phyloP scores from a whole-genome alignment of 2,888 invertebrate genomes.

The Ganaspis brasiliensis region DNA sequence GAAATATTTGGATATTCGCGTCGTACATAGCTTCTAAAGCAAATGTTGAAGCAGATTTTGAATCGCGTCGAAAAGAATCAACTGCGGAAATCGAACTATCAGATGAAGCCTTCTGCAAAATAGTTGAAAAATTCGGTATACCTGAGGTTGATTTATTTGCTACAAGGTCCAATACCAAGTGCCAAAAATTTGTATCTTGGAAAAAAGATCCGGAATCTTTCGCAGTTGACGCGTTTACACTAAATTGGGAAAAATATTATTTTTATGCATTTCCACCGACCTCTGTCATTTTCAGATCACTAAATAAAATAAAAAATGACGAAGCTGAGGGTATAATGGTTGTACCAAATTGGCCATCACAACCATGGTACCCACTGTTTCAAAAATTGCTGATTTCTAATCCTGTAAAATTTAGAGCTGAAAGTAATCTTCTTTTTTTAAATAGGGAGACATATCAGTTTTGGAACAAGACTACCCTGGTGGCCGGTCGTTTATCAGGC shows the following conservation, averaged over 20 bases:
- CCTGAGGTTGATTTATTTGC: constrained; percentile 63
- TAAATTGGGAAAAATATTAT: background rate
- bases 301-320: background rate
- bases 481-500: no score
- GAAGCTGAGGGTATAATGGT: background rate
- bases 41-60: constrained; percentile 59
- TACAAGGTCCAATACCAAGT: constrained; percentile 59
- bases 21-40: constrained; percentile 65
- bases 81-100: constrained; percentile 7
- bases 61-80: constrained; percentile 53
- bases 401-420: background rate
- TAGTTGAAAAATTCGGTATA: constrained; percentile 41
- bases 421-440: background rate
- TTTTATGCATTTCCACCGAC: background rate
- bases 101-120: constrained; percentile 10
- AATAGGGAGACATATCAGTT: background rate
- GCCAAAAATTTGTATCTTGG: constrained; percentile 62
- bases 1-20: constrained; percentile 49
- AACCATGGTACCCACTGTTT: background rate
- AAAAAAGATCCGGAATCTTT: constrained; percentile 44
- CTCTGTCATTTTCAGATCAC: background rate
- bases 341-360: background rate
- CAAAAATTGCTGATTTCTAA: background rate
- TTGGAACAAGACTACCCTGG: constrained; percentile 49
- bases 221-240: background rate